Evolutionary conservation across 2,113 vertebrate genomes (phyloP), one percentile per base, ranked within the genome.

Genomic region (Lonchura striata): DNA sequence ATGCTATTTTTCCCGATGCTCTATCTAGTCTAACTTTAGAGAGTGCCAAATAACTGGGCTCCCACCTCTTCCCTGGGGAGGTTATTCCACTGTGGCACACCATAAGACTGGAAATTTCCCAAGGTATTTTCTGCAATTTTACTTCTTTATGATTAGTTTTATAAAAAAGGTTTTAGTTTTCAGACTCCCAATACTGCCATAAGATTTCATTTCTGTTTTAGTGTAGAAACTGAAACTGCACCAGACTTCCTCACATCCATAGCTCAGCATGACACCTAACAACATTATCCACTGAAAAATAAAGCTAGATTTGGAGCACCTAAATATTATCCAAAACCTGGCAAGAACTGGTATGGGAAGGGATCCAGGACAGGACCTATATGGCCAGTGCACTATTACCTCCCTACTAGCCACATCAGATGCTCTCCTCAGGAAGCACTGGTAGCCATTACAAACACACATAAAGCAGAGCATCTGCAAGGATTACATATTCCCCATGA

Each of bases 11-110:
- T 83, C 59, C 90, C 61, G 27, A 75, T 78, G 52, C 60, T 93
- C 86, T 79, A 37, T 37, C 54, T 64, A 90, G 69, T 49, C 85
- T 86, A 71, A 82, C 72, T 96, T 94, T 56, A 86, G 78, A 90
- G 52, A 39, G 10, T n/a, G n/a, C 33, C 76, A 61, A 72, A 59
- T 46, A 93, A 63, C 72, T 50, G 72, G 72, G 68, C 60, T 94
- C 52, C 52, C 78, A 65, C 16, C 57, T 84, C 65, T 46, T 92
- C 70, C 69, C 72, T 52, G 13, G 49, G 56, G 82, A 95, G 25
- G 35, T 56, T 88, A 92, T 86, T 95, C 87, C 68, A 75, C 46
- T 81, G 68, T 39, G 70, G 46, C 59, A 57, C 44, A 53, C 37
- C 49, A 69, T 2, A 24, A 82, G 80, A 79, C 49, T 86, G 41